These are phyloP conservation scores for Oligia latruncula DNA, from an alignment of 2,888 invertebrate genomes.

Conservation along the genomic window DNA sequence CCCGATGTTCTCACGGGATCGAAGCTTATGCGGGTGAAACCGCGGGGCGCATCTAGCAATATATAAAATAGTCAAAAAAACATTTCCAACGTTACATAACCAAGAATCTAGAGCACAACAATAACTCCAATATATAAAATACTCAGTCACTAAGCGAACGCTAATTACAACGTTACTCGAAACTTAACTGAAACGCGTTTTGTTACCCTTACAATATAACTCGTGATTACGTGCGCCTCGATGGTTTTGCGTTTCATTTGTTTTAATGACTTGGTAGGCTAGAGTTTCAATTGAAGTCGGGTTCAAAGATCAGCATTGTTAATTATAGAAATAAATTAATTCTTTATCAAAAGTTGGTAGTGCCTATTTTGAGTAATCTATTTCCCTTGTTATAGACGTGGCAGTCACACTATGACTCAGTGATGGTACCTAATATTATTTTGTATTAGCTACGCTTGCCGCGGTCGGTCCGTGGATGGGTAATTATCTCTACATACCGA, in stretches of 20 bases:
- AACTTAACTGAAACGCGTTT: constrained; percentile 62
- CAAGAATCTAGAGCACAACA: constrained; percentile 27
- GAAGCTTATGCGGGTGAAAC: too few relatives aligned
- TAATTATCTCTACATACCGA: too few relatives aligned
- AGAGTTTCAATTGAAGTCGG: constrained; percentile 57
- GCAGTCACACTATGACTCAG: constrained; percentile 1
- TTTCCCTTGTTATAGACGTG: constrained; percentile 16
- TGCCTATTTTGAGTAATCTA: constrained; percentile 24
- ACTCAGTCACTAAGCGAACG: constrained; percentile 57
- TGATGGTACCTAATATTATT: not conserved
- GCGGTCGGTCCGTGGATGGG: too few relatives aligned
- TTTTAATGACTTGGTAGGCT: constrained; percentile 66
- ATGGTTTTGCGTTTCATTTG: constrained; percentile 65
- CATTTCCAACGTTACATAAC: constrained; percentile 7
- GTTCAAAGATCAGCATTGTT: constrained; percentile 60
- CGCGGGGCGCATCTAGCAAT: too few relatives aligned
- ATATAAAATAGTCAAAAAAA: not conserved
- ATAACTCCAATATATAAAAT: constrained; percentile 53
- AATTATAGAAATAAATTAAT: constrained; percentile 54
- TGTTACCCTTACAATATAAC: constrained; percentile 64
- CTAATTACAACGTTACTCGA: constrained; percentile 65
- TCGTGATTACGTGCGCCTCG: constrained; percentile 64
- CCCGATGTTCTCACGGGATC: too few relatives aligned
- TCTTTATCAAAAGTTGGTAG: constrained; percentile 26
- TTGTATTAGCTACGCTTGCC: not conserved